Percentiles rank a stretch among this genome's conserved stretches.
phyloP scores from a whole-genome alignment of 2,113 vertebrate species.

The Hyla sarda region DNA sequence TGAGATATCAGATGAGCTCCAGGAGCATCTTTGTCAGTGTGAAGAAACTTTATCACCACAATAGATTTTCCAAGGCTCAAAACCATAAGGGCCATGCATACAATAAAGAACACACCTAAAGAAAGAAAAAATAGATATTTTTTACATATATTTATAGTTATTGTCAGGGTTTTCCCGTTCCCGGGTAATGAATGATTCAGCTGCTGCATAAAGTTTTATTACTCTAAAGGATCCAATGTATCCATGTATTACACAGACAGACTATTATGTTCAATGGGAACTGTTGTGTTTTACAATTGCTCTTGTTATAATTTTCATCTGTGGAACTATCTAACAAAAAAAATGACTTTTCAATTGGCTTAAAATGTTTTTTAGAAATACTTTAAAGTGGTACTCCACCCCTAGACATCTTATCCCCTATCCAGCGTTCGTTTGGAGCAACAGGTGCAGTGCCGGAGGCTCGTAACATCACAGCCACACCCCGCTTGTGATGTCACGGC shows the following conservation, averaged over 20 bases:
- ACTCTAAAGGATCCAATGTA: not conserved
- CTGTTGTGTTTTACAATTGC: not conserved
- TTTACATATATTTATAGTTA: not conserved
- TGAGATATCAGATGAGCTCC: constrained; percentile 75
- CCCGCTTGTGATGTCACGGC: too few species aligned
- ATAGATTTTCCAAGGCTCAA: constrained; percentile 84
- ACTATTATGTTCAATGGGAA: not conserved
- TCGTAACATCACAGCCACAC: too few species aligned
- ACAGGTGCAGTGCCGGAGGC: too few species aligned
- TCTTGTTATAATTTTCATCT: too few species aligned
- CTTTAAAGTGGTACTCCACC: too few species aligned
- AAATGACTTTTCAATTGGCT: too few species aligned
- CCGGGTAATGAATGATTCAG: not conserved
- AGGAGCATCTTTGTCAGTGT: constrained; percentile 70
- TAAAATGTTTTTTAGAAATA: too few species aligned
- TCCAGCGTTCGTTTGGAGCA: too few species aligned
- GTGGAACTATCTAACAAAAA: too few species aligned
- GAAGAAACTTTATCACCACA: constrained; percentile 81
- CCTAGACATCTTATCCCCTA: too few species aligned
- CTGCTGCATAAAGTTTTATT: too few species aligned
- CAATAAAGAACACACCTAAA: constrained; percentile 80
- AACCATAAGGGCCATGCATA: constrained; percentile 84
- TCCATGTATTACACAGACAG: too few species aligned
- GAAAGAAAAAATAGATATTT: not conserved
- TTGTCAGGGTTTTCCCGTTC: not conserved